phyloP scores from a whole-genome alignment of 2,797 vertebrate species.

The Sylvilagus floridanus region DNA sequence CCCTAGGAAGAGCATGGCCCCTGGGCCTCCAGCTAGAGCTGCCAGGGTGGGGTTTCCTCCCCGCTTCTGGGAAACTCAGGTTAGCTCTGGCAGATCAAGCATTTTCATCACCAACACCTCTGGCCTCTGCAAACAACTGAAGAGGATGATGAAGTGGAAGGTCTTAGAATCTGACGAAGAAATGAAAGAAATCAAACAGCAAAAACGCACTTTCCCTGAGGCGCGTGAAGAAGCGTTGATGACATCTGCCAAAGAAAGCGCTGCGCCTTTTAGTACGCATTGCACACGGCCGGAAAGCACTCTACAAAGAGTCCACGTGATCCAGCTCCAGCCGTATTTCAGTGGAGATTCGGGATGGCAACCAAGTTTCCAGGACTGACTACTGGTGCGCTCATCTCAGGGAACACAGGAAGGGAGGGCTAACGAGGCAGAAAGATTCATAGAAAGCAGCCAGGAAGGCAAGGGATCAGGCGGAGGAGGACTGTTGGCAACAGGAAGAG shows the following conservation, averaged over 20 bases:
- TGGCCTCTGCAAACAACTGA: not conserved
- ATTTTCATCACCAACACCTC: not conserved
- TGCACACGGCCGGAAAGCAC: not conserved
- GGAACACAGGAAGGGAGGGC: not conserved
- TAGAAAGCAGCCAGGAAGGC: not conserved
- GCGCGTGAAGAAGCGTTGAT: not conserved
- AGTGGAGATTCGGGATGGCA: not conserved
- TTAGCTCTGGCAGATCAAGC: conserved; percentile 21
- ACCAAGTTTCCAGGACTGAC: conserved; percentile 22
- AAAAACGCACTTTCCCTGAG: not conserved
- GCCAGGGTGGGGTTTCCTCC: not conserved
- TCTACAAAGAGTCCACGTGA: not conserved
- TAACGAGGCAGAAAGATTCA: not conserved
- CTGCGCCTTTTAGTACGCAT: conserved; percentile 40
- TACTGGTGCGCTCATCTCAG: not conserved
- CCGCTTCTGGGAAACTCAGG: conserved; percentile 25
- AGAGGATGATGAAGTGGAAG: conserved; percentile 15
- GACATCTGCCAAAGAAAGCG: conserved; percentile 26
- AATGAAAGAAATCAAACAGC: conserved; percentile 23
- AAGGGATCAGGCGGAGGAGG: not conserved
- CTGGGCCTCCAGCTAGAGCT: not conserved
- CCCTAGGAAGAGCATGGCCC: not conserved
- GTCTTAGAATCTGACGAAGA: conserved; percentile 22
- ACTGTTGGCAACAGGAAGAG: not conserved
- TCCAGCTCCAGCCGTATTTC: not conserved